A percentile compares a stretch with the other conserved stretches of the same genome.
These are phyloP conservation scores for Sepioteuthis lessoniana DNA, from an alignment of 2,888 invertebrate genomes.

Conservation along the genomic window DNA sequence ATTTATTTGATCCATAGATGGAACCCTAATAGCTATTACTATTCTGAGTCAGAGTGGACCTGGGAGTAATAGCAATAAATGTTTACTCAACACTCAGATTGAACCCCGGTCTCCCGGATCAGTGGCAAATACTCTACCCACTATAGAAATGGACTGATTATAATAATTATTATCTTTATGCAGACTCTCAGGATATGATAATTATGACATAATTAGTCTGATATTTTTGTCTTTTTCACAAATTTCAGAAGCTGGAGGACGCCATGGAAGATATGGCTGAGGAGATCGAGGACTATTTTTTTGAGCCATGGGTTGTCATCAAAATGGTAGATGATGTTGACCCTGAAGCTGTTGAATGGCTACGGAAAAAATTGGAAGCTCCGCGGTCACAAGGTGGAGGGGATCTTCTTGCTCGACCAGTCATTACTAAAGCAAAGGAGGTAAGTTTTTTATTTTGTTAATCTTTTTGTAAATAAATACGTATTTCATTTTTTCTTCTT, in stretches of 20 bases:
- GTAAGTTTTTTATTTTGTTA: slow-evolving; percentile 54
- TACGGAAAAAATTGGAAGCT: slow-evolving; percentile 66
- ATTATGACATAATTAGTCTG: background rate
- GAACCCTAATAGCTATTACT: too few species aligned
- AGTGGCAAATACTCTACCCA: too few species aligned
- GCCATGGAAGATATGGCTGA: slow-evolving; percentile 43
- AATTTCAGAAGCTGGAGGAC: background rate
- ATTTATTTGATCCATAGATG: too few species aligned
- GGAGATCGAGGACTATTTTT: slow-evolving; percentile 51
- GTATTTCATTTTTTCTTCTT: background rate
- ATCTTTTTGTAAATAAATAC: background rate
- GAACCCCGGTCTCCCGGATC: too few species aligned
- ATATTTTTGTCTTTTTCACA: too few species aligned
- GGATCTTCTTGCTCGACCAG: slow-evolving; percentile 63
- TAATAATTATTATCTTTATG: too few species aligned
- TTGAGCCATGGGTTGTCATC: slow-evolving; percentile 68
- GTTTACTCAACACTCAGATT: too few species aligned
- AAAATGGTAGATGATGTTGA: slow-evolving; percentile 66
- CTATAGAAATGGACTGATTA: too few species aligned
- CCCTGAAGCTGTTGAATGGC: slow-evolving; percentile 69
- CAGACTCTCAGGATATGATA: too few species aligned
- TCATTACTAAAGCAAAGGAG: slow-evolving; percentile 65
- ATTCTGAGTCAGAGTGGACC: too few species aligned
- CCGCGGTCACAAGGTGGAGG: slow-evolving; percentile 64
- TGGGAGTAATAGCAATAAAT: too few species aligned